Evolutionary conservation across 2,797 vertebrate species (phyloP).

Genomic region (Galago senegalensis): DNA sequence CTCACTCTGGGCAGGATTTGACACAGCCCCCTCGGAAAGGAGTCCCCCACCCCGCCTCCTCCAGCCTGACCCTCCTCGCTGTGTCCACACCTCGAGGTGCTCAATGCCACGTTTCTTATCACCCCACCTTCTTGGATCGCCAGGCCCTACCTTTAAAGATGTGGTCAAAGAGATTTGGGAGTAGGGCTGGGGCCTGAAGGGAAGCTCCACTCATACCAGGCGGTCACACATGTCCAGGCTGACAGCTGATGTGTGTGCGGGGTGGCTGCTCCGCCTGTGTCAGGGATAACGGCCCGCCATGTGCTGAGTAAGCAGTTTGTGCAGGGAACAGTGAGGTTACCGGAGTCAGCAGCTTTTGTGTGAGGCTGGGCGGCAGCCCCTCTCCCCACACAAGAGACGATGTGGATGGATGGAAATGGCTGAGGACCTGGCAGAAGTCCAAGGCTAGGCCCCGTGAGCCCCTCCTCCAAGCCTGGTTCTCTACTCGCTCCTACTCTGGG

Average conservation of each 20-base stretch:
- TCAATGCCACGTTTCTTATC: not conserved
- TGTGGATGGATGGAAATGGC: rapidly evolving
- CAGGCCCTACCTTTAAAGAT: rapidly evolving
- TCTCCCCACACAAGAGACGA: not conserved
- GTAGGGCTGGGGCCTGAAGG: not conserved
- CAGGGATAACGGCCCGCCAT: not conserved
- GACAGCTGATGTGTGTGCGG: rapidly evolving
- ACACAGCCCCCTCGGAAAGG: not conserved
- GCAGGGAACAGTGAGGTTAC: not conserved
- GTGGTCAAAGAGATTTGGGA: rapidly evolving
- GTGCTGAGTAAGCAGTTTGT: not conserved
- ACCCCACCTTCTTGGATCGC: not conserved
- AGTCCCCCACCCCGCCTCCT: not conserved
- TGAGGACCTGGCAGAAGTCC: not conserved
- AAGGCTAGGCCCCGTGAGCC: rapidly evolving
- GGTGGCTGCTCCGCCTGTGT: rapidly evolving
- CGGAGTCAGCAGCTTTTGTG: not conserved
- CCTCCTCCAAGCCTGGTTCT: not conserved
- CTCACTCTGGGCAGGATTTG: not conserved
- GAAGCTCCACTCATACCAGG: rapidly evolving
- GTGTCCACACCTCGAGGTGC: rapidly evolving
- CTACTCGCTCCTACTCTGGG: not conserved
- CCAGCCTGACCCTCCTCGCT: not conserved
- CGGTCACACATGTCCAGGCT: not conserved
- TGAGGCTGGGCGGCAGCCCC: not conserved